Conservation (phyloP, 1,140 invertebrate genomes). For the Ips nitidus region DNA sequence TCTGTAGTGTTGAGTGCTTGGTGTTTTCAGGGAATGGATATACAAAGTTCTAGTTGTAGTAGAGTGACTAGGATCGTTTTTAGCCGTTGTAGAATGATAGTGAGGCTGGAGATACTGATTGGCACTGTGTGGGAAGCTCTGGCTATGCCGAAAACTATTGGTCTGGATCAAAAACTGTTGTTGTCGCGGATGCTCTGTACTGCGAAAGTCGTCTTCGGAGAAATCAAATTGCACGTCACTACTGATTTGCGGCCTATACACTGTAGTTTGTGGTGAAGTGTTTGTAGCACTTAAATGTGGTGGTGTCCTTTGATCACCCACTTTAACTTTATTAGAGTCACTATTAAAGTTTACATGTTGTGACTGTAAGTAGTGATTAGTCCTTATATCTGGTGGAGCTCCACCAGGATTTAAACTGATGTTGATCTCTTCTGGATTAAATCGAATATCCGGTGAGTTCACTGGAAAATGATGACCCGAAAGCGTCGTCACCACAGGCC, state of each 20-base stretch:
- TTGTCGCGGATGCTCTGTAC: slow-evolving; percentile 8
- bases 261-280: slow-evolving; percentile 13
- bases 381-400: slow-evolving; percentile 45
- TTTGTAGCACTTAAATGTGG: neutral
- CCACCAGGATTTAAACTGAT: slow-evolving; percentile 45
- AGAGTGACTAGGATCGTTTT: slow-evolving; percentile 12
- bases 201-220: slow-evolving; percentile 7
- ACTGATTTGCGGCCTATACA: slow-evolving; percentile 20
- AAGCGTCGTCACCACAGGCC: slow-evolving; percentile 36
- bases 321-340: slow-evolving; percentile 35
- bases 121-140: slow-evolving; percentile 25
- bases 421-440: slow-evolving; percentile 51
- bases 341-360: slow-evolving; percentile 14
- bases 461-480: slow-evolving; percentile 45
- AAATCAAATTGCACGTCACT: slow-evolving; percentile 19
- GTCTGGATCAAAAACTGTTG: slow-evolving; percentile 31
- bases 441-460: slow-evolving; percentile 47
- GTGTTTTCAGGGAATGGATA: slow-evolving; percentile 35
- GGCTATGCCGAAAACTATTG: slow-evolving; percentile 32
- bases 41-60: slow-evolving; percentile 33
- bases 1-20: slow-evolving; percentile 31
- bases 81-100: slow-evolving; percentile 27
- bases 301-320: slow-evolving; percentile 9
- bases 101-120: slow-evolving; percentile 28
- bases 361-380: slow-evolving; percentile 42